Base-by-base conservation (phyloP, 2,113 vertebrate species). In the Eupsittula cactorum region DNA sequence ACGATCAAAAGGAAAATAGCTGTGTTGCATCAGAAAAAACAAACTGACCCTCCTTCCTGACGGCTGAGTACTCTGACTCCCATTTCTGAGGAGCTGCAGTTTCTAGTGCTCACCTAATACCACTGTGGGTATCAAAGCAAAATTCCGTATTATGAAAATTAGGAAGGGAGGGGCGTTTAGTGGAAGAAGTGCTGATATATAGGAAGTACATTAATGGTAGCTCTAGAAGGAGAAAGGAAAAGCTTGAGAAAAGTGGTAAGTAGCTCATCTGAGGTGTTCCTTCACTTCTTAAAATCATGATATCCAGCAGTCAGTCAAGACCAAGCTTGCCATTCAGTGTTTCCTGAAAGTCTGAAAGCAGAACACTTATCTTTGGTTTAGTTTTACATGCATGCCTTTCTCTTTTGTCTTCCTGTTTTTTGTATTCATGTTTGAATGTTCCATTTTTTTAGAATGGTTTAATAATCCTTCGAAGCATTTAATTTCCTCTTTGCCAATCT, bases 401-500 rank as follows among this genome's bases (percentile, higher is more conserved):
- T 79, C 46, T 82, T 95, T 90, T 64, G 71, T 93, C 57, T n/a
- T n/a, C n/a, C n/a, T n/a, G 39, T 69, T 96, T 93, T 94, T 81
- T 64, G 33, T 86, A n/a, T 86, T 84, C 69, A 50, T 2, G 0
- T 78, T 95, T 64, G 65, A 83, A 73, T 89, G 41, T 91, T 96
- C 23, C 10, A 21, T 24, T 59, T 59, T 91, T 93, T 94, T 49
- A 87, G 33, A 78, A 82, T 64, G 31, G 46, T 82, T 88, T 86
- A 82, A 92, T 91, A 93, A 95, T 77, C 50, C 81, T 93, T 83
- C 5, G 13, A 86, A 95, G 70, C 37, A 78, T 91, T 95, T 94
- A 82, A 95, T 97, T 97, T 97, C 95, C 92, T 92, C 31, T 91
- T 95, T 93, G 39, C 28, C 88, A 57, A 2, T 77, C 33, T 68